A percentile compares a stretch with the other conserved stretches of the same genome.
phyloP scores from a whole-genome alignment of 1,140 invertebrate species.

The Lepidurus couesii region DNA sequence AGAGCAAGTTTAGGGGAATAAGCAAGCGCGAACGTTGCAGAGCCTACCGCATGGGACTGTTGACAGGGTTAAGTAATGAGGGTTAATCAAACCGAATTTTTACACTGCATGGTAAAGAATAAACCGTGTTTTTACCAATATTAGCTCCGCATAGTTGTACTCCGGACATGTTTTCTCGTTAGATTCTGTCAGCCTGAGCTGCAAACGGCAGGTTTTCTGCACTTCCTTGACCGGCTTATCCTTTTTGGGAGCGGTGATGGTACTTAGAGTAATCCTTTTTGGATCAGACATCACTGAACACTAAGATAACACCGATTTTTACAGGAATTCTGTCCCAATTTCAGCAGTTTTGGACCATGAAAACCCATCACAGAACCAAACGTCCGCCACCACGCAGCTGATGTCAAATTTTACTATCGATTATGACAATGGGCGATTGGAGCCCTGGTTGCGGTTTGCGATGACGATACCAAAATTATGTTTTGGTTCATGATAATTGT shows the following conservation, averaged over 20 bases:
- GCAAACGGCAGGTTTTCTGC: conserved; percentile 53
- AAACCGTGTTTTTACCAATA: conserved; percentile 47
- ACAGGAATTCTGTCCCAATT: conserved; percentile 4
- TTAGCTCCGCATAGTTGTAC: conserved; percentile 58
- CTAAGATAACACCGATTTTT: not conserved
- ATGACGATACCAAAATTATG: conserved; percentile 2
- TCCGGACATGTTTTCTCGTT: conserved; percentile 59
- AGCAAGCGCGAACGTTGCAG: not conserved
- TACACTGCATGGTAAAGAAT: conserved; percentile 6
- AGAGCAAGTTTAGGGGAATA: not conserved
- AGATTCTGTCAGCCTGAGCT: conserved; percentile 54
- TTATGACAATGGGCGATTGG: not conserved
- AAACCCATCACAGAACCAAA: conserved; percentile 22
- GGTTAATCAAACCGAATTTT: not conserved
- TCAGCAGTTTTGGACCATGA: conserved; percentile 9
- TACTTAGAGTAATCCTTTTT: conserved; percentile 51
- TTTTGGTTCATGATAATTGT: not conserved
- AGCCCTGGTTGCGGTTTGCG: not conserved
- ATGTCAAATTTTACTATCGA: conserved; percentile 8
- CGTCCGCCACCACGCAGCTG: conserved; percentile 20
- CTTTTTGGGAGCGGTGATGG: conserved; percentile 44
- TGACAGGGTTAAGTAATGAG: not conserved
- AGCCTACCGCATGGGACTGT: not conserved
- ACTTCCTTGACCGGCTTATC: conserved; percentile 43
- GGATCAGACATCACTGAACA: conserved; percentile 49